Conservation (phyloP, 2,113 vertebrate genomes). For the Hippocampus abdominalis region DNA sequence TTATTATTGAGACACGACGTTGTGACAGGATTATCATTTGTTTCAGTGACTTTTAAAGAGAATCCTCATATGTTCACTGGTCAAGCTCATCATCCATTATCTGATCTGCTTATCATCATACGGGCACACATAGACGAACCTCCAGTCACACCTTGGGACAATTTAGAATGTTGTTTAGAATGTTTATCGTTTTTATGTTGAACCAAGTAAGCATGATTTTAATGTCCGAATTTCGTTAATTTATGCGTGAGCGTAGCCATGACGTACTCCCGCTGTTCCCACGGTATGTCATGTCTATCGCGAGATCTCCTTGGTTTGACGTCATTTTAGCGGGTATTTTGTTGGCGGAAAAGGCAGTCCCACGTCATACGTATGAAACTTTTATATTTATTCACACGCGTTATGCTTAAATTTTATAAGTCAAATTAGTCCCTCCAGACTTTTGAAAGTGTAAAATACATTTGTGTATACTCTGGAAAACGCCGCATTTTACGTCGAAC, state of each 20-base stretch:
- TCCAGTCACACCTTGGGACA: too few relatives aligned
- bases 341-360: constrained; percentile 47
- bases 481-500: neutral
- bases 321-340: constrained; percentile 70
- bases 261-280: neutral
- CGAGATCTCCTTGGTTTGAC: constrained; percentile 22
- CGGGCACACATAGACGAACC: too few relatives aligned
- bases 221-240: too few relatives aligned
- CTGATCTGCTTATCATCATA: too few relatives aligned
- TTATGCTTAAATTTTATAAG: neutral
- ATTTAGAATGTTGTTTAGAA: too few relatives aligned
- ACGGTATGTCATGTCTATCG: constrained; percentile 7
- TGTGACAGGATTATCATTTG: neutral
- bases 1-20: neutral
- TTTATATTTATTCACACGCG: neutral
- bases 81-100: too few relatives aligned
- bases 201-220: too few relatives aligned
- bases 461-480: neutral
- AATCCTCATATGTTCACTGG: too few relatives aligned
- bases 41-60: neutral
- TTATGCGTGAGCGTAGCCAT: too few relatives aligned
- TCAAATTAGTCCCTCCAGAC: neutral
- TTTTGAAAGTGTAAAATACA: neutral
- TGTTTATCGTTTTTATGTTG: too few relatives aligned
- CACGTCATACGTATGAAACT: neutral